These are phyloP conservation scores for Hypolimnas misippus DNA, from an alignment of 2,888 invertebrate genomes.

Conservation along the genomic window DNA sequence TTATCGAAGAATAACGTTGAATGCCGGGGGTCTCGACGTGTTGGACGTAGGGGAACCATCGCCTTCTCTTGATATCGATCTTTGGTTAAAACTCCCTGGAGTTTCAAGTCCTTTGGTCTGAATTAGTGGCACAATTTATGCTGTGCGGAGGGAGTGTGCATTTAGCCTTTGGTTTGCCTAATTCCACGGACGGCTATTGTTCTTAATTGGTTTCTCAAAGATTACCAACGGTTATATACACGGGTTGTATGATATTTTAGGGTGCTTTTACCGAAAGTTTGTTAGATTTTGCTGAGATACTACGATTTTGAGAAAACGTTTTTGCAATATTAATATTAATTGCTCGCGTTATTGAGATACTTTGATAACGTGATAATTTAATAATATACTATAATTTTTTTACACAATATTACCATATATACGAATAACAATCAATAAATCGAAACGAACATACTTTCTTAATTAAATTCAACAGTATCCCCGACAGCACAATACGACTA, in stretches of 20 bases:
- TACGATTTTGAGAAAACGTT: background rate
- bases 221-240: constrained; percentile 23
- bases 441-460: background rate
- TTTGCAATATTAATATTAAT: background rate
- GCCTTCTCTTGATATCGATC: constrained; percentile 80
- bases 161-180: constrained; percentile 39
- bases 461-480: constrained; percentile 29
- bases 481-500: constrained; percentile 36
- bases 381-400: background rate
- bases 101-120: constrained; percentile 68
- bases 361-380: background rate
- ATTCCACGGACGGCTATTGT: constrained; percentile 40
- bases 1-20: constrained; percentile 46
- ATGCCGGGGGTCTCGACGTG: constrained; percentile 61
- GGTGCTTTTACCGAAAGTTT: background rate
- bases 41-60: constrained; percentile 72
- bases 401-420: background rate
- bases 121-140: constrained; percentile 78
- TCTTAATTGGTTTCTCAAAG: constrained; percentile 43
- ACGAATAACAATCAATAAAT: constrained; percentile 2
- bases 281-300: background rate
- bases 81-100: constrained; percentile 74
- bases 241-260: constrained; percentile 19
- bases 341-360: background rate
- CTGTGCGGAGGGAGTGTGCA: constrained; percentile 46